A percentile compares a stretch with the other conserved stretches of the same genome.
Evolutionary conservation across 2,888 invertebrate species (phyloP).

Genomic region (Heteromurus nitidus): DNA sequence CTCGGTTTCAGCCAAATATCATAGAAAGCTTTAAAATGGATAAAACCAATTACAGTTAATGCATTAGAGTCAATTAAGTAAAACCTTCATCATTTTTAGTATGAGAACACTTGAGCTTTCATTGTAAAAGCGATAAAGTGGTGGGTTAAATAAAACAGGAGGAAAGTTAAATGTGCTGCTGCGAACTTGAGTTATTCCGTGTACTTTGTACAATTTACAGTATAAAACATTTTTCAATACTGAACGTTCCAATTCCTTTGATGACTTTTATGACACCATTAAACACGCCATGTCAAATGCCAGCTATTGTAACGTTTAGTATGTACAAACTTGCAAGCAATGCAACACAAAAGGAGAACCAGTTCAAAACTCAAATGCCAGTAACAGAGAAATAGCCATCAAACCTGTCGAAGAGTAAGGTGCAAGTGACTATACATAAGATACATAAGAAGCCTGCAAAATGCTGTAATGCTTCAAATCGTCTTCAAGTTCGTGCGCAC

Average conservation of each 20-base stretch:
- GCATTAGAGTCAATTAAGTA: conserved; percentile 36
- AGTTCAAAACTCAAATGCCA: conserved; percentile 5
- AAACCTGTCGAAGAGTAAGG: not conserved
- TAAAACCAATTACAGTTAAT: conserved; percentile 53
- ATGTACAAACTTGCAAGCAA: not conserved
- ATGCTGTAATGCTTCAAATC: not conserved
- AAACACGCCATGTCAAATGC: not conserved
- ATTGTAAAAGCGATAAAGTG: conserved; percentile 4
- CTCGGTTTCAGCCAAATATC: conserved; percentile 98
- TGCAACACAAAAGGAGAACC: too few relatives aligned
- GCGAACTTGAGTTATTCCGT: too few relatives aligned
- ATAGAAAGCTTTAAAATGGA: conserved; percentile 86
- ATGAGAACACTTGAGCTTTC: not conserved
- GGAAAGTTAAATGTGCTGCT: not conserved
- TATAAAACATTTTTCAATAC: too few relatives aligned
- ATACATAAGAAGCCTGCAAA: not conserved
- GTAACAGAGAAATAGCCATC: not conserved
- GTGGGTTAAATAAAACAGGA: not conserved
- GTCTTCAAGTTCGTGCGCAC: conserved; percentile 1
- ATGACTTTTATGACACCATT: too few relatives aligned
- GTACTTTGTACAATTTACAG: too few relatives aligned
- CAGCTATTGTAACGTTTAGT: not conserved
- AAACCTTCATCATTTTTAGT: not conserved
- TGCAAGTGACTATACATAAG: conserved; percentile 2
- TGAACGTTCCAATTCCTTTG: too few relatives aligned